phyloP scores from a whole-genome alignment of 2,113 vertebrate genomes.

The Siphamia tubifer region DNA sequence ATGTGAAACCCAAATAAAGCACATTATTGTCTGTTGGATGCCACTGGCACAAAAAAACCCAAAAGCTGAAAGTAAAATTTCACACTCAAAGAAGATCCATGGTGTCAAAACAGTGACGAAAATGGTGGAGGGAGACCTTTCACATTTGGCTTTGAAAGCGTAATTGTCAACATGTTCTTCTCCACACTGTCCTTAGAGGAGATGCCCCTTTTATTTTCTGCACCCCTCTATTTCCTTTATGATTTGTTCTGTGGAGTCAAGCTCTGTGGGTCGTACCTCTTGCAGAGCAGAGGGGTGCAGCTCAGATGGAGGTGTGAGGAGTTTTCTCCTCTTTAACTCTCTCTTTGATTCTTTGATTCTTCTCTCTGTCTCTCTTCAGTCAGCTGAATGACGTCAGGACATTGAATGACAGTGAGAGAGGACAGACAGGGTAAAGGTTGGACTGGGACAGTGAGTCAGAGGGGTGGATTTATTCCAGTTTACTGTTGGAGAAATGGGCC shows the following conservation, averaged over 20 bases:
- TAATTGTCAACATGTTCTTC: slow-evolving; percentile 43
- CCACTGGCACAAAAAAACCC: slow-evolving; percentile 43
- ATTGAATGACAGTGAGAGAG: slow-evolving; percentile 72
- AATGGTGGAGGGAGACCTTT: slow-evolving; percentile 55
- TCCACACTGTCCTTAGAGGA: slow-evolving; percentile 22
- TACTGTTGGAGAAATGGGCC: slow-evolving; percentile 50
- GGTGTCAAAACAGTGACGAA: slow-evolving; percentile 38
- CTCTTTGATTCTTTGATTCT: slow-evolving; percentile 34
- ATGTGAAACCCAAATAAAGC: slow-evolving; percentile 60
- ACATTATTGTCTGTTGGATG: slow-evolving; percentile 61
- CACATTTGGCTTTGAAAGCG: slow-evolving; percentile 52
- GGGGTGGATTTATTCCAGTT: slow-evolving; percentile 62
- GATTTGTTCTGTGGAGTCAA: slow-evolving; percentile 41
- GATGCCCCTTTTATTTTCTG: slow-evolving; percentile 22
- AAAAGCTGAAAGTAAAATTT: slow-evolving; percentile 44
- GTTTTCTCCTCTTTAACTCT: slow-evolving; percentile 31
- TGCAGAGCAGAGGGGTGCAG: slow-evolving; percentile 27
- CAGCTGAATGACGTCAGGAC: slow-evolving; percentile 62
- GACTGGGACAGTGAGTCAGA: slow-evolving; percentile 52
- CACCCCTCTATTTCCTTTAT: slow-evolving; percentile 33
- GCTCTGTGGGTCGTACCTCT: slow-evolving; percentile 37
- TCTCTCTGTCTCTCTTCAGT: slow-evolving; percentile 58
- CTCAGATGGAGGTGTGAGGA: slow-evolving; percentile 9
- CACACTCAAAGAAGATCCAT: slow-evolving; percentile 52
- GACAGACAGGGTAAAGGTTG: slow-evolving; percentile 59